A percentile compares a stretch with the other conserved stretches of the same genome.
Evolutionary conservation across 2,797 vertebrate genomes (phyloP).

Genomic region (Orestias chungarensis): DNA sequence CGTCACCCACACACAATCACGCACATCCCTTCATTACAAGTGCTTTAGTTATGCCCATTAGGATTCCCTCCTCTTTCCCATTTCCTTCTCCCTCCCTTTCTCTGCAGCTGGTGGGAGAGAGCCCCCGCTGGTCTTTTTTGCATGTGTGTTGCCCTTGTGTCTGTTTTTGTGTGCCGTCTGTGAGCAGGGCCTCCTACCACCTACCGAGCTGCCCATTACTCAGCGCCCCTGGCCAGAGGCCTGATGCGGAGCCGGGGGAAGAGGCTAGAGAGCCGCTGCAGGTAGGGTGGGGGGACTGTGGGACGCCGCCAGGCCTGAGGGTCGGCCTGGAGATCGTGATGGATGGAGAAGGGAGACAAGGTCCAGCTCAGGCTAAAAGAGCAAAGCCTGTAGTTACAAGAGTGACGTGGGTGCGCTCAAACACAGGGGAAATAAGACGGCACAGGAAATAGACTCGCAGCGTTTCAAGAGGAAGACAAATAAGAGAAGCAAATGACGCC

Average conservation of each 20-base stretch:
- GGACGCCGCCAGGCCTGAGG: slow-evolving; percentile 60
- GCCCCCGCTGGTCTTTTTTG: slow-evolving; percentile 73
- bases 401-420: slow-evolving; percentile 49
- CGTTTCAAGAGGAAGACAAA: slow-evolving; percentile 37
- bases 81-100: slow-evolving; percentile 79
- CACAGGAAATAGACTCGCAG: slow-evolving; percentile 20
- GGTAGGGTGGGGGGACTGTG: slow-evolving; percentile 73
- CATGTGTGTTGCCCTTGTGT: slow-evolving; percentile 42
- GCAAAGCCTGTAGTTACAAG: slow-evolving; percentile 54
- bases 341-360: slow-evolving; percentile 69
- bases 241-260: slow-evolving; percentile 70
- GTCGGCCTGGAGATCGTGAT: slow-evolving; percentile 73
- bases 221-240: slow-evolving; percentile 80
- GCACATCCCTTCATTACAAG: slow-evolving; percentile 72
- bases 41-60: slow-evolving; percentile 82
- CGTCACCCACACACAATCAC: slow-evolving; percentile 34
- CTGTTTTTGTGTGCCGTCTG: slow-evolving; percentile 54
- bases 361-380: slow-evolving; percentile 72
- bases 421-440: slow-evolving; percentile 76
- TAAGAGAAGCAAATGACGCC: slow-evolving; percentile 22
- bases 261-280: slow-evolving; percentile 76
- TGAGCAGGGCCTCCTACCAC: slow-evolving; percentile 69
- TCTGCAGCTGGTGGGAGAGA: slow-evolving; percentile 82
- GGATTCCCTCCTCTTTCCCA: slow-evolving; percentile 76
- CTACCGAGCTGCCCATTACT: slow-evolving; percentile 81